Conservation (phyloP, 2,888 invertebrate genomes). For the Chydorus sphaericus region DNA sequence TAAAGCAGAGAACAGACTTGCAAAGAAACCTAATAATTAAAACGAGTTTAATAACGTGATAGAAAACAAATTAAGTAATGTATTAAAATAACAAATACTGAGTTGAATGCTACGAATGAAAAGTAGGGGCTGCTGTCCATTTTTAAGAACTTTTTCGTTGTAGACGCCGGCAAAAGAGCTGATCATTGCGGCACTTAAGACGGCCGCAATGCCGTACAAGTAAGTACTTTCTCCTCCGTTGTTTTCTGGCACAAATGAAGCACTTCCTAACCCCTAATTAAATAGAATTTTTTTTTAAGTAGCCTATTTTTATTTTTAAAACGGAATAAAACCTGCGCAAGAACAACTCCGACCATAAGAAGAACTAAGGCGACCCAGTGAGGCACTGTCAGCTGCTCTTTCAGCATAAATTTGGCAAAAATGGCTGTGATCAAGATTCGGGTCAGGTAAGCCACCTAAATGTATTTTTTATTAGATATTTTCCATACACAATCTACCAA, state of each 20-base stretch:
- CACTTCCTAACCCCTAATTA: neutral
- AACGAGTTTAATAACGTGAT: neutral
- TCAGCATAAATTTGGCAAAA: neutral
- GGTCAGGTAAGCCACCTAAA: neutral
- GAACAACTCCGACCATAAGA: constrained; percentile 1
- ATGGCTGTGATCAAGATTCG: constrained; percentile 2
- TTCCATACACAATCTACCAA: neutral
- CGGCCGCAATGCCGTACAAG: neutral
- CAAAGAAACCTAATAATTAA: neutral
- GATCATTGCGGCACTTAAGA: neutral
- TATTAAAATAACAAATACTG: neutral
- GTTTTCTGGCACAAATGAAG: neutral
- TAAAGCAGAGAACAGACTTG: neutral
- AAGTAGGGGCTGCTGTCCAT: neutral
- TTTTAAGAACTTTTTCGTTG: constrained; percentile 5
- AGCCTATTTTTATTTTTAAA: neutral
- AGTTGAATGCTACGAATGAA: constrained; percentile 2
- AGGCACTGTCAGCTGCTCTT: neutral
- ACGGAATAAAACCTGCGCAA: neutral
- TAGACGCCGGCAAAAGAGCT: constrained; percentile 1
- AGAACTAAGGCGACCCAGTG: neutral
- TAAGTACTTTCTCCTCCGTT: neutral
- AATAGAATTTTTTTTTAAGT: neutral
- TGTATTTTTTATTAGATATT: neutral
- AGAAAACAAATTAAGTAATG: no score